phyloP scores from a whole-genome alignment of 53 echinoderm and acorn worm species.

The Stichopus horrens region DNA sequence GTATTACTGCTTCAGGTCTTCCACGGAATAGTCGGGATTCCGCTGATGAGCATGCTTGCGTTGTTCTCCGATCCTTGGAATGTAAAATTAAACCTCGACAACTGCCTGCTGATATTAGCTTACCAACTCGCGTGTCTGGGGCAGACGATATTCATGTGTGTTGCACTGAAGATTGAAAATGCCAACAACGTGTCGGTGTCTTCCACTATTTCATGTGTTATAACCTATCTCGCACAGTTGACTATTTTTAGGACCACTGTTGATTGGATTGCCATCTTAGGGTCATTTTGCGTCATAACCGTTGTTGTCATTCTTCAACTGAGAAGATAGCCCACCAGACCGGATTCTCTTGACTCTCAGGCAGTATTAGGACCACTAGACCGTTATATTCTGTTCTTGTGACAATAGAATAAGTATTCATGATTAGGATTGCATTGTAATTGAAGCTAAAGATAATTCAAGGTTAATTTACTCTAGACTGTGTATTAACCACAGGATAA shows the following conservation, averaged over 20 bases:
- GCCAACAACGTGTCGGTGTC: background rate
- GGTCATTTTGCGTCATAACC: background rate
- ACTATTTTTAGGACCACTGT: background rate
- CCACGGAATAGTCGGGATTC: background rate
- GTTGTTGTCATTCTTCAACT: background rate
- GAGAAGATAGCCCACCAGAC: background rate
- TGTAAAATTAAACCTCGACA: background rate
- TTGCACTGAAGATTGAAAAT: background rate
- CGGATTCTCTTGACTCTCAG: too few relatives aligned
- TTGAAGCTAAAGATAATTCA: too few relatives aligned
- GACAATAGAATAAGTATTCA: too few relatives aligned
- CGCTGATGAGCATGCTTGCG: background rate
- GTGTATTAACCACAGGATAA: too few relatives aligned
- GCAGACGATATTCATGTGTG: background rate
- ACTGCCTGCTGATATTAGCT: background rate
- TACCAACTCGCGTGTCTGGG: background rate
- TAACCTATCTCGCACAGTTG: background rate
- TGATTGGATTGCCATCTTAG: background rate
- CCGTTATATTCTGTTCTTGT: too few relatives aligned
- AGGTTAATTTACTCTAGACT: too few relatives aligned
- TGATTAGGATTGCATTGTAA: too few relatives aligned
- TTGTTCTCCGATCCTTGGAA: background rate
- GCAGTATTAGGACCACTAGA: too few relatives aligned
- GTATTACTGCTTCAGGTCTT: background rate
- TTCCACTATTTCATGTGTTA: background rate